Conservation (phyloP, 2,888 invertebrate genomes). For the Apomyelois bistriatella region DNA sequence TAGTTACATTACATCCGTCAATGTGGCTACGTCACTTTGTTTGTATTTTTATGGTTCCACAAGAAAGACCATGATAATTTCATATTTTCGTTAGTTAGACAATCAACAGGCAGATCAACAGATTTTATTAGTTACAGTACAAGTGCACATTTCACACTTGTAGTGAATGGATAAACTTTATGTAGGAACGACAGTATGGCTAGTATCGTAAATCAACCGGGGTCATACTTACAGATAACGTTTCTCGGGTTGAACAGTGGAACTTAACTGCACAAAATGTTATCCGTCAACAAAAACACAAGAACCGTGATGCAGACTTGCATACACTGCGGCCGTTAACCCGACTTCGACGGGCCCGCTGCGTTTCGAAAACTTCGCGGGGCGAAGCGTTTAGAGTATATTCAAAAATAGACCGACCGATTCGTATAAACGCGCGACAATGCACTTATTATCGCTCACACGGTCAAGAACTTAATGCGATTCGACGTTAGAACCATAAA, state of each 20-base stretch:
- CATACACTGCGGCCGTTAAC: slow-evolving; percentile 75
- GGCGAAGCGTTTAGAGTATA: slow-evolving; percentile 74
- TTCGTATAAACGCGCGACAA: slow-evolving; percentile 57
- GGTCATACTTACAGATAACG: slow-evolving; percentile 79
- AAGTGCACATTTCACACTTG: slow-evolving; percentile 10
- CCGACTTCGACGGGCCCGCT: slow-evolving; percentile 66
- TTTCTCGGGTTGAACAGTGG: slow-evolving; percentile 55
- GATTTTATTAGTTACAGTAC: slow-evolving; percentile 14
- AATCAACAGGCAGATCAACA: slow-evolving; percentile 38
- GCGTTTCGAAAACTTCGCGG: slow-evolving; percentile 78
- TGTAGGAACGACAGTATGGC: slow-evolving; percentile 34
- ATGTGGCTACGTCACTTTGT: slow-evolving; percentile 31
- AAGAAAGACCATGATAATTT: slow-evolving; percentile 19
- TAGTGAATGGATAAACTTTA: slow-evolving; percentile 32
- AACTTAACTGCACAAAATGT: slow-evolving; percentile 69
- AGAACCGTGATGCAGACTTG: slow-evolving; percentile 69
- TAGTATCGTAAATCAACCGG: slow-evolving; percentile 69
- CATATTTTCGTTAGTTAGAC: slow-evolving; percentile 28
- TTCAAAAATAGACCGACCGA: slow-evolving; percentile 76
- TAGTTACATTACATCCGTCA: slow-evolving; percentile 14
- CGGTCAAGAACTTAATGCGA: slow-evolving; percentile 42
- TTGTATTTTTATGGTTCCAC: slow-evolving; percentile 28
- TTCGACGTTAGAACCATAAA: slow-evolving; percentile 44
- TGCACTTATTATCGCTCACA: slow-evolving; percentile 42
- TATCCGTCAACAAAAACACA: slow-evolving; percentile 77